Base-by-base conservation (phyloP, 1,140 invertebrate genomes). In the Psix sp. region DNA sequence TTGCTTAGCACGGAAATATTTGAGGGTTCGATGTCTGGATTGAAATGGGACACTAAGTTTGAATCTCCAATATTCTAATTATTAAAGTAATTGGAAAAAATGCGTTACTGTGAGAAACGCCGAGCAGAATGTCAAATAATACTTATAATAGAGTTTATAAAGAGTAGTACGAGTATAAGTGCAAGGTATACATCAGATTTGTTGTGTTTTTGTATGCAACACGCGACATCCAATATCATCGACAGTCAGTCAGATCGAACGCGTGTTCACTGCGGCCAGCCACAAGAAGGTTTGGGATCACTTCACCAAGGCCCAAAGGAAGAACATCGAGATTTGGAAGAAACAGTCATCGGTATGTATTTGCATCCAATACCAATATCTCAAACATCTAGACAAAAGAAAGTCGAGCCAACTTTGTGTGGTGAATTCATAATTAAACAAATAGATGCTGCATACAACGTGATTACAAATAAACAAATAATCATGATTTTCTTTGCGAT, bases 251-350 rank as follows among this genome's bases (percentile, higher is more conserved):
- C 95, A 98, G 92, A 96, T 98, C 90, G 96, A 96, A 92, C 93
- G 94, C 90, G 95, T 98, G 88, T 98, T 98, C 91, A 90, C 90
- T 84, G 93, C 95, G 78, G 94, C 96, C 82, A 94, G 92, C 88
- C 96, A 97, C 90, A 97, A 98, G 92, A 97, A 97, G 89, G 95
- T 96, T 87, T 98, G 96, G 96, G 97, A 98, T 92, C 96, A 98
- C 92, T 98, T 98, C 92, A 97, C 95, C 88, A 98, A 98, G 91
- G 95, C 96, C 72, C 96, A 98, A 89, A 90, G 96, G 88, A 98
- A 98, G 92, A 98, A 98, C 90, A 96, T 98, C 89, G 96, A 98
- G 88, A 92, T 94, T 82, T 98, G 96, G 97, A 96, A 95, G 89
- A 98, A 97, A 90, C 95, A 97, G 89, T 94, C 94, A 49, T 92